Evolutionary conservation across 1,140 invertebrate genomes (phyloP).

Genomic region (Tribolium castaneum): DNA sequence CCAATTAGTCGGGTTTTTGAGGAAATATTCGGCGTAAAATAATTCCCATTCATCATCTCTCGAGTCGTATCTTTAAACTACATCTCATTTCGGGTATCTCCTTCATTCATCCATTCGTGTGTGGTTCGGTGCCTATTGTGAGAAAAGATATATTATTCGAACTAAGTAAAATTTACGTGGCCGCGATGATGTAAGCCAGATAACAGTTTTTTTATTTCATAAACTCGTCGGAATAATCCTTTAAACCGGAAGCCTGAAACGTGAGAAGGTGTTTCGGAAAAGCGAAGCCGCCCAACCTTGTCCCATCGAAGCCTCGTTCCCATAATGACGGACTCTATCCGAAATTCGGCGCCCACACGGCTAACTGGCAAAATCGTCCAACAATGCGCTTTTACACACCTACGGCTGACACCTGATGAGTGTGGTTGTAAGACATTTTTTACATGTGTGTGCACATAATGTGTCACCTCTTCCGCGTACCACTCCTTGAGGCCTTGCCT

Average conservation of each 20-base stretch:
- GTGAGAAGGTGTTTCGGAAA: conserved; percentile 49
- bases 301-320: neutral
- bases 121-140: conserved; percentile 44
- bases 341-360: neutral
- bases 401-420: neutral
- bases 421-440: conserved; percentile 18
- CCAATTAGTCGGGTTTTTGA: too few species aligned
- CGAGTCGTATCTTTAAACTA: conserved; percentile 17
- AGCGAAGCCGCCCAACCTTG: conserved; percentile 1
- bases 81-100: conserved; percentile 11
- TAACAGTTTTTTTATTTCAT: conserved; percentile 51
- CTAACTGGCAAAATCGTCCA: neutral
- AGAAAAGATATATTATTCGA: conserved; percentile 53
- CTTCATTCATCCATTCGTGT: conserved; percentile 32
- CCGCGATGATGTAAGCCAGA: conserved; percentile 56
- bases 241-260: conserved; percentile 56
- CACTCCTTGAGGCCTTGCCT: conserved; percentile 44
- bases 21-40: neutral
- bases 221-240: conserved; percentile 54
- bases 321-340: neutral
- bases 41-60: conserved; percentile 32
- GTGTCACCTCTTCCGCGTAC: conserved; percentile 46
- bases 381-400: conserved; percentile 16
- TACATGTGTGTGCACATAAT: conserved; percentile 8
- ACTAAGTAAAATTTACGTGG: conserved; percentile 54